Percentiles rank a stretch among this genome's conserved stretches.
phyloP scores from a whole-genome alignment of 2,113 vertebrate species.

The Ursus arctos region DNA sequence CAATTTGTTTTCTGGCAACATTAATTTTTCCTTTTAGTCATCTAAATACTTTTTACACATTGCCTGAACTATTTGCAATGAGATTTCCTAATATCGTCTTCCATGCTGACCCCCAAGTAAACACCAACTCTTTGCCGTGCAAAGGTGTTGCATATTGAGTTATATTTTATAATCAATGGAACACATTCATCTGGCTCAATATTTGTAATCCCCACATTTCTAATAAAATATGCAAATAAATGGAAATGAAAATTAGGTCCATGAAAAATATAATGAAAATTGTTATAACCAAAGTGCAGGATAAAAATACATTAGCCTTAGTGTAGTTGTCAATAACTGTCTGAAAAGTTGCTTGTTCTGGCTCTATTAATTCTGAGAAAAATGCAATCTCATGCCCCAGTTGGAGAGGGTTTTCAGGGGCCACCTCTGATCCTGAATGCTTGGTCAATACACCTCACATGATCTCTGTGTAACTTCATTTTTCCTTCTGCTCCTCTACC shows the following conservation, averaged over 20 bases:
- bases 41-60: neutral
- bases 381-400: neutral
- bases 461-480: neutral
- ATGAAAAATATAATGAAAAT: neutral
- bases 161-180: neutral
- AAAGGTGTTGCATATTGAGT: neutral
- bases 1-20: neutral
- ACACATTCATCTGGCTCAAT: neutral
- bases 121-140: neutral
- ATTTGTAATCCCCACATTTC: neutral
- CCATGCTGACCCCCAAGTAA: neutral
- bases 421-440: neutral
- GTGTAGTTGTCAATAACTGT: neutral
- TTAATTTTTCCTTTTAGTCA: neutral
- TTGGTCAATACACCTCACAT: neutral
- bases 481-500: neutral
- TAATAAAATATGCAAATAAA: neutral
- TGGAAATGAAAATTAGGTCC: neutral
- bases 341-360: neutral
- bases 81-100: neutral
- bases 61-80: neutral
- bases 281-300: neutral
- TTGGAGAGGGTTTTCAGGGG: neutral
- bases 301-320: neutral
- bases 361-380: neutral